phyloP scores from a whole-genome alignment of 2,113 vertebrate species.

The Clarias gariepinus region DNA sequence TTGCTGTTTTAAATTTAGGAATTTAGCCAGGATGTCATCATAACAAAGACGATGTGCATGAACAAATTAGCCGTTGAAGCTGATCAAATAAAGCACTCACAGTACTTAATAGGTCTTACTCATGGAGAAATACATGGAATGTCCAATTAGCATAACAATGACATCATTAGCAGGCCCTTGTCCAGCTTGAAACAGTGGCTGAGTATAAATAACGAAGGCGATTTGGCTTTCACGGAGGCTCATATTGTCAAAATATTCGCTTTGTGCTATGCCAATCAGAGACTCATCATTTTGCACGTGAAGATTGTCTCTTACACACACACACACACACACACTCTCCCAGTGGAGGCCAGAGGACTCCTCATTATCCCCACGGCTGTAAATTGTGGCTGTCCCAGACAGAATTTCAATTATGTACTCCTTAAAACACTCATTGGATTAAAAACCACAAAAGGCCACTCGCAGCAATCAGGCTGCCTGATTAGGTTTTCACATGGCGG shows the following conservation, averaged over 20 bases:
- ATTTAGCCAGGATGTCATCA: neutral
- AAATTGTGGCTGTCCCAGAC: conserved; percentile 81
- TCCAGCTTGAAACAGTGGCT: conserved; percentile 84
- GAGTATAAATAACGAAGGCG: conserved; percentile 79
- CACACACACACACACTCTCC: conserved; percentile 51
- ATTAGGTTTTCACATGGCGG: conserved; percentile 71
- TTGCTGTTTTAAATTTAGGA: neutral
- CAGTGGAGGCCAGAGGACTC: conserved; percentile 80
- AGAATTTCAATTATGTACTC: conserved; percentile 87
- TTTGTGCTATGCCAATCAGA: conserved; percentile 83
- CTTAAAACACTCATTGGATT: conserved; percentile 77
- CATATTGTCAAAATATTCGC: conserved; percentile 79
- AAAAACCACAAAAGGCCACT: conserved; percentile 76
- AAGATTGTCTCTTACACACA: conserved; percentile 64
- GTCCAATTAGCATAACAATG: conserved; percentile 84
- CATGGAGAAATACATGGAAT: conserved; percentile 60
- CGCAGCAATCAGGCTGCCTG: conserved; percentile 70
- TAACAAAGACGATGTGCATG: neutral
- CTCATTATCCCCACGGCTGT: conserved; percentile 81
- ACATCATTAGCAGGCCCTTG: conserved; percentile 83
- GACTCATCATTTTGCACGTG: conserved; percentile 84
- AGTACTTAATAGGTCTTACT: conserved; percentile 32
- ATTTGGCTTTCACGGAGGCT: conserved; percentile 69
- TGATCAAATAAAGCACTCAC: conserved; percentile 14
- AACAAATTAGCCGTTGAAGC: conserved; percentile 21